These are phyloP conservation scores for Columbina picui DNA, from an alignment of 2,113 vertebrate genomes.

Conservation along the genomic window DNA sequence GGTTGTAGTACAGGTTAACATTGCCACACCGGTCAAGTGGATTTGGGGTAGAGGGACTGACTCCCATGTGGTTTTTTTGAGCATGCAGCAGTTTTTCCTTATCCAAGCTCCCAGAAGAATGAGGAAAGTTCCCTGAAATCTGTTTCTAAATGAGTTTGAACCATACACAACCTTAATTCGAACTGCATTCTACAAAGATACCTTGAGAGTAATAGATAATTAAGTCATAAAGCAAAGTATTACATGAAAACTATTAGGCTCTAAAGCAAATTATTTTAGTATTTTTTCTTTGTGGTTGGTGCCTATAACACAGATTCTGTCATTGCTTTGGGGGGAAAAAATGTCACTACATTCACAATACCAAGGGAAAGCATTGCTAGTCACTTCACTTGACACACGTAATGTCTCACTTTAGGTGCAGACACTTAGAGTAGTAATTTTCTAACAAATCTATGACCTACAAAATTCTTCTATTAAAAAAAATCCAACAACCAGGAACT, in stretches of 20 bases:
- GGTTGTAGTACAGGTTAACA: not conserved
- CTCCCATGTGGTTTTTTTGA: not conserved
- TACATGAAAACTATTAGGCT: not conserved
- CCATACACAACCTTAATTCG: not conserved
- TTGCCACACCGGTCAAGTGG: not conserved
- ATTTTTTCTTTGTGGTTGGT: not conserved
- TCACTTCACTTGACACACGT: not conserved
- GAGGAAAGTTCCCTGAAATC: not conserved
- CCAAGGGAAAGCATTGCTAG: not conserved
- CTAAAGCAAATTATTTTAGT: not conserved
- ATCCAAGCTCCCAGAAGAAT: not conserved
- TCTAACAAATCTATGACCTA: not conserved
- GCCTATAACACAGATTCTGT: not conserved
- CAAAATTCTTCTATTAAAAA: not conserved
- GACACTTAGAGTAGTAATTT: not conserved
- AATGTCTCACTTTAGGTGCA: not conserved
- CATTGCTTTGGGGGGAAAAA: not conserved
- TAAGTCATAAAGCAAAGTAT: conserved; percentile 1
- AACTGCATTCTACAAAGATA: not conserved
- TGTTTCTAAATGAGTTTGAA: not conserved
- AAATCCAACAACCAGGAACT: not conserved
- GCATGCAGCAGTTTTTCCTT: not conserved
- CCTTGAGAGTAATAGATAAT: conserved; percentile 5
- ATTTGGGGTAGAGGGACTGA: not conserved
- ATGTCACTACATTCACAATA: not conserved